Base-by-base conservation (phyloP, 2,888 invertebrate species). In the Achlya flavicornis region DNA sequence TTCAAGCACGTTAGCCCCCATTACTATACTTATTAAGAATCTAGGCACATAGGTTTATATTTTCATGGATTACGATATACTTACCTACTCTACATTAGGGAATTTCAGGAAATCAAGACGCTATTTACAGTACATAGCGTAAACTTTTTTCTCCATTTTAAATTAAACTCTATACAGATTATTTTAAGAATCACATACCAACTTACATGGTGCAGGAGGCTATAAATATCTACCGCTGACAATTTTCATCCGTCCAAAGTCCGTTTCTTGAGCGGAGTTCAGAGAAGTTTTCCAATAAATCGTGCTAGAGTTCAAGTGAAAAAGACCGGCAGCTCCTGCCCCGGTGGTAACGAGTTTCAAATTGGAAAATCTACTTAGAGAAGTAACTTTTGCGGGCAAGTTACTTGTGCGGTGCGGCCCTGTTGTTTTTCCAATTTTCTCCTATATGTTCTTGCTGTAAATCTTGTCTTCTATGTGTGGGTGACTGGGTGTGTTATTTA, bases 311-410 rank as follows among this genome's bases (percentile, higher is more conserved):
- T 80, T 79, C 87, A 88, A 91, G 90, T 90, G 90, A 91, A 91
- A 89, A 88, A 73, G 80, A 68, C 72, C 41, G 41, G 19, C 60
- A 26, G 66, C 62, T 69, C 68, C 66, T 68, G 70, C 67, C 74
- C 63, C 71, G 66, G 63, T 67, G 66, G 85, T 85, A 88, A 90
- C 87, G 88, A 90, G 86, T 88, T 89, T 85, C 81, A 88, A 90
- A 90, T 91, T 89, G 90, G 90, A 90, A 89, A 90, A 86, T 87
- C 85, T 87, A 88, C 88, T 87, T 85, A 81, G 80, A 80, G 71
- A 79, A 41, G 70, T 74, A 81, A 83, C 79, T 84, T 79, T 67
- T 59, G 58, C 58, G 64, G 46, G 62, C 61, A 68, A 66, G 71
- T 73, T 60, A 60, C 68, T 65, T 43, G 60, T 65, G 65, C 60